Evolutionary conservation across 2,797 vertebrate genomes (phyloP).

Genomic region (Poeciliopsis turneri): DNA sequence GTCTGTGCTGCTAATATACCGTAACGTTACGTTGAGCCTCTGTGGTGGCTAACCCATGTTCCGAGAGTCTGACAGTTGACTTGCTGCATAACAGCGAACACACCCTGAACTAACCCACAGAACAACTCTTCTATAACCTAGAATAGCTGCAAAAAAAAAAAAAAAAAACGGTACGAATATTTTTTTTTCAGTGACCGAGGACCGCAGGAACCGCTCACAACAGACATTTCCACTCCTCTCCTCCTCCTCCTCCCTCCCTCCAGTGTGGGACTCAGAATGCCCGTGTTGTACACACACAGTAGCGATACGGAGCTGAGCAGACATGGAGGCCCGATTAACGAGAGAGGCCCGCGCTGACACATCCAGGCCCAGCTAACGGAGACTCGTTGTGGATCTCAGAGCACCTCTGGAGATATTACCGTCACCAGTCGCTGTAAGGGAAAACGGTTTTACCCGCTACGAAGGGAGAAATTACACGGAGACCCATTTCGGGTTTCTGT

Average conservation of each 20-base stretch:
- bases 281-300: constrained; percentile 86
- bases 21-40: constrained; percentile 33
- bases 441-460: constrained; percentile 48
- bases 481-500: constrained; percentile 88
- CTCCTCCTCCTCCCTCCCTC: constrained; percentile 45
- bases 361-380: constrained; percentile 77
- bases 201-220: constrained; percentile 61
- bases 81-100: constrained; percentile 41
- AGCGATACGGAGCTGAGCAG: constrained; percentile 84
- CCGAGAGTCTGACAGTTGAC: constrained; percentile 52
- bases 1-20: neutral
- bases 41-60: constrained; percentile 29
- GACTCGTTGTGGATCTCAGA: constrained; percentile 66
- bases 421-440: constrained; percentile 66
- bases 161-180: constrained; percentile 32
- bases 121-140: constrained; percentile 2
- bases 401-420: constrained; percentile 65
- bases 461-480: constrained; percentile 68
- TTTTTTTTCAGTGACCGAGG: constrained; percentile 52
- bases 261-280: constrained; percentile 76
- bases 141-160: constrained; percentile 14
- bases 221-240: constrained; percentile 72
- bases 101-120: constrained; percentile 22
- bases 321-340: constrained; percentile 86
- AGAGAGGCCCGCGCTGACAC: constrained; percentile 82